These are phyloP conservation scores for Jacana jacana DNA, from an alignment of 2,113 vertebrate genomes.

Conservation along the genomic window DNA sequence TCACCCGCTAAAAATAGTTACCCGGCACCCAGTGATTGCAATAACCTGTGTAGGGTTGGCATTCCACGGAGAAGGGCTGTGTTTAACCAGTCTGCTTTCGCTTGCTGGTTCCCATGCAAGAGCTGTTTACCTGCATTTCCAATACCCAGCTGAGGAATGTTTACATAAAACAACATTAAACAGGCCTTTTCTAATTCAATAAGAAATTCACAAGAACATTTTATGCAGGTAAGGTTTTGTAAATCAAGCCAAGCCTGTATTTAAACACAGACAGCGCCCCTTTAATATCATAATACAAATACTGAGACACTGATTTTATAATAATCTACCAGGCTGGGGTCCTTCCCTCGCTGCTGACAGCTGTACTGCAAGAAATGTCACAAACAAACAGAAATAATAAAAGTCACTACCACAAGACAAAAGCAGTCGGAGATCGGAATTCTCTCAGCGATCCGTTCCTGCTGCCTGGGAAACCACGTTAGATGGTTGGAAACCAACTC, in stretches of 20 bases:
- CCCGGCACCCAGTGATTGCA: background rate
- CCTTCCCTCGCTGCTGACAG: conserved; percentile 39
- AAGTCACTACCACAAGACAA: conserved; percentile 69
- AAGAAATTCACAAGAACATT: conserved; percentile 25
- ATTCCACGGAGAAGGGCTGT: background rate
- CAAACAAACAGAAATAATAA: conserved; percentile 65
- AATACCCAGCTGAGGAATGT: background rate
- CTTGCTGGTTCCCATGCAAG: conserved; percentile 12
- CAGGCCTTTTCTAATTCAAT: conserved; percentile 7
- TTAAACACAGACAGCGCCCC: conserved; percentile 25
- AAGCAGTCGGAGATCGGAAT: conserved; percentile 63
- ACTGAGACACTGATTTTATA: conserved; percentile 41
- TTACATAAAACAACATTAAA: conserved; percentile 23
- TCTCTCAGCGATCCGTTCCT: conserved; percentile 63
- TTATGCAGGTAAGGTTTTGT: background rate
- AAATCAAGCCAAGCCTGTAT: conserved; percentile 54
- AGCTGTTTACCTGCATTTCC: conserved; percentile 14
- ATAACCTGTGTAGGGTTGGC: background rate
- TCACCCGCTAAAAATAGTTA: background rate
- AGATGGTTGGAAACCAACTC: conserved; percentile 40
- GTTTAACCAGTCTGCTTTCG: conserved; percentile 15
- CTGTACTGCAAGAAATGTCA: conserved; percentile 54
- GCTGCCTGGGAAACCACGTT: conserved; percentile 66
- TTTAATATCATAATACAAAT: conserved; percentile 17
- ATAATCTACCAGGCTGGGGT: conserved; percentile 13